Percentiles rank a stretch among this genome's conserved stretches.
Conservation (phyloP, 2,888 invertebrate genomes). For the Apeira syringaria region DNA sequence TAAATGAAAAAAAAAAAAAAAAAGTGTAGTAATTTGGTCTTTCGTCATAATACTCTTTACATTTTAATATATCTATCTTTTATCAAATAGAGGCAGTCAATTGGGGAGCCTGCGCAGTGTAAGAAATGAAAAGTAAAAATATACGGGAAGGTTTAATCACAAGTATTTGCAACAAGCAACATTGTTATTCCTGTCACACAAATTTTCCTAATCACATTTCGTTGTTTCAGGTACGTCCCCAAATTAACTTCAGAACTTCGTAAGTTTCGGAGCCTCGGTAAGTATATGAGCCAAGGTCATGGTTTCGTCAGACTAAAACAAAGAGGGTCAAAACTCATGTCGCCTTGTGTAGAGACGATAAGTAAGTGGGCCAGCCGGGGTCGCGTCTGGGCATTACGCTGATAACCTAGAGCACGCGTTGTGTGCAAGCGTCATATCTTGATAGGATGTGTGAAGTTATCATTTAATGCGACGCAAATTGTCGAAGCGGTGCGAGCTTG, state of each 20-base stretch:
- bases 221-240: conserved; percentile 14
- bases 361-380: conserved; percentile 74
- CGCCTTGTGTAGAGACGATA: conserved; percentile 52
- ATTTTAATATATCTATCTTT: too few species aligned
- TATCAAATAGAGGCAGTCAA: too few species aligned
- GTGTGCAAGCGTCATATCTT: conserved; percentile 42
- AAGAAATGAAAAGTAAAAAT: too few species aligned
- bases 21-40: too few species aligned
- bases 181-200: too few species aligned
- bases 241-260: not conserved
- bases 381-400: conserved; percentile 63
- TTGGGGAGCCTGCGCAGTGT: too few species aligned
- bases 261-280: conserved; percentile 3
- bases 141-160: too few species aligned
- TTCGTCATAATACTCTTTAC: too few species aligned
- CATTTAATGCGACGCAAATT: conserved; percentile 16
- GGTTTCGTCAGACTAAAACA: conserved; percentile 39
- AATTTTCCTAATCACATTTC: not conserved
- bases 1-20: too few species aligned
- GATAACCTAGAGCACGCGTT: conserved; percentile 67
- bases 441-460: conserved; percentile 19
- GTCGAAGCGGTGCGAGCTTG: not conserved
- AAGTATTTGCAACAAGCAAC: too few species aligned
- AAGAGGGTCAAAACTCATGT: conserved; percentile 43
- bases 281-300: conserved; percentile 47